Base-by-base conservation (phyloP, 1,140 invertebrate species). In the Ceratosolen solmsi region DNA sequence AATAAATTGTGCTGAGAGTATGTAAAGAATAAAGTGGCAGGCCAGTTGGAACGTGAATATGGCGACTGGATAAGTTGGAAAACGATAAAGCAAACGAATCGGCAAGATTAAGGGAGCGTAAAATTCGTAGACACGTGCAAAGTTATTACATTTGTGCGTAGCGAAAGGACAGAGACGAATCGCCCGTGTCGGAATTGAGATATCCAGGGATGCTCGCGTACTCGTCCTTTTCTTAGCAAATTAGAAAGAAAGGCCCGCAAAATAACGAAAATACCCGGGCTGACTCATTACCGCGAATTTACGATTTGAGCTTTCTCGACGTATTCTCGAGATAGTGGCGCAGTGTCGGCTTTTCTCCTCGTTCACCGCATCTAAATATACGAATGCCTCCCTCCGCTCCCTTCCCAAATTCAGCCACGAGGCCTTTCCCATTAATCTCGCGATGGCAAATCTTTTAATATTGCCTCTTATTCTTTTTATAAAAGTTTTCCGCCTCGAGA, bases 281-380 rank as follows among this genome's bases (percentile, higher is more conserved):
- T 72, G 74, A 82, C 74, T 82, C 80, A 77, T 82, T 82, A 77
- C 22, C 20, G 65, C 30, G 54, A 71, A 82, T 82, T 82, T 77
- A 82, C 80, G 73, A 82, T 70, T 33, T 33, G 60, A 41, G 72
- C 27, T 81, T 75, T 75, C 72, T 79, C 72, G 71, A 56, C 51
- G 30, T 49, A 33, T 77, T 77, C 75, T 65, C 17, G 33, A 74
- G n/a, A 58, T 56, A 20, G 63, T n/a, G 63, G 33, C 1, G 30
- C 20, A 2, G 70, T 51, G 60, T 54, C 30, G 46, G 4, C 38
- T 41, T 49, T 77, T 20, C 1, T 41, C 74, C 27, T 70, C 77
- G 49, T 33, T 49, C 27, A 30, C 30, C 38, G 22, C 36, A 38
- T 73, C 79, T 74, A 74, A 80, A 80, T 80, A 80, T 80, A 80